phyloP scores from a whole-genome alignment of 64 coral and sea anemone genomes.

The Montipora cactus region DNA sequence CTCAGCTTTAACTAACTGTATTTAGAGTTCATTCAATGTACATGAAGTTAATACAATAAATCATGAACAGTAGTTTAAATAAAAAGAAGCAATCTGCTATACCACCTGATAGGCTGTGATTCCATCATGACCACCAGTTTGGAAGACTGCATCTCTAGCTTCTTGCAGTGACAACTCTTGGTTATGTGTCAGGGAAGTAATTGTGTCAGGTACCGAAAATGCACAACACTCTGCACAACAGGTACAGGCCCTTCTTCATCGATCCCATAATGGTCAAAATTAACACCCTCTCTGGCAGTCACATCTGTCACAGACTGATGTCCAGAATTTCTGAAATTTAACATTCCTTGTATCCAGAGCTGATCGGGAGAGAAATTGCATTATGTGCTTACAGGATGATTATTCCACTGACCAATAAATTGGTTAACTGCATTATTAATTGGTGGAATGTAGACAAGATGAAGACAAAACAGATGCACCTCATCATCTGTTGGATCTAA shows the following conservation, averaged over 20 bases:
- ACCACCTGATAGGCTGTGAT: background rate
- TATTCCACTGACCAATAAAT: conserved; percentile 42
- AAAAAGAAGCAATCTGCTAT: conserved; percentile 9
- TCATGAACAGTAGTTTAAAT: conserved; percentile 2
- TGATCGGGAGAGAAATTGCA: conserved; percentile 48
- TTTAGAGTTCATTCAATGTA: too few relatives aligned
- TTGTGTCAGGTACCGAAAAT: too few relatives aligned
- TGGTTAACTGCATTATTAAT: background rate
- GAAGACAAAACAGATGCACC: conserved; percentile 64
- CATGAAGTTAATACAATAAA: background rate
- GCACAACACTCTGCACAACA: too few relatives aligned
- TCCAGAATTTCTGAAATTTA: conserved; percentile 34
- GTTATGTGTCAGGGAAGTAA: background rate
- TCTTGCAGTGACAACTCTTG: conserved; percentile 25
- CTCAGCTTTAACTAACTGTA: too few relatives aligned
- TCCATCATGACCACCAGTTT: background rate
- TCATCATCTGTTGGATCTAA: conserved; percentile 66
- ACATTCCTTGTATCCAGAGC: conserved; percentile 64
- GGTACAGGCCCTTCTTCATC: too few relatives aligned
- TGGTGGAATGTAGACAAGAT: background rate
- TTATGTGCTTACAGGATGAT: conserved; percentile 57
- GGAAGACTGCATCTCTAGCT: background rate
- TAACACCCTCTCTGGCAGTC: background rate
- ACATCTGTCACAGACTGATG: conserved; percentile 46
- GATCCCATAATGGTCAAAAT: background rate